Evolutionary conservation across 2,888 invertebrate species (phyloP), one percentile per base, ranked within the genome.

Genomic region (Orchesellides sinensis): DNA sequence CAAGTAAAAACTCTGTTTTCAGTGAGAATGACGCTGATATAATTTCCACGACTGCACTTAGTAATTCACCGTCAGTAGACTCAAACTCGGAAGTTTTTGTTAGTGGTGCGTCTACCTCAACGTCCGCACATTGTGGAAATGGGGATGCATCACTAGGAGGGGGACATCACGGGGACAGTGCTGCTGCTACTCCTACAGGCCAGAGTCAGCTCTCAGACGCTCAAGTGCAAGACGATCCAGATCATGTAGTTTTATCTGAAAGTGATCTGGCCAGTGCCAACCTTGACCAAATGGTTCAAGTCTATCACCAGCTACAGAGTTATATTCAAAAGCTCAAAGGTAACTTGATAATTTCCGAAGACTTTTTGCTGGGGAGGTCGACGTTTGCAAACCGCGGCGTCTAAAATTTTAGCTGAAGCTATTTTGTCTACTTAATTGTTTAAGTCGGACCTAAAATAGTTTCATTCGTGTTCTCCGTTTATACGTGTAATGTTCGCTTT

Each of bases 81-180:
- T 77, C 77, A n/a, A 77, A 77, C 59, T 77, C 77, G 12, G 77
- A 77, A 77, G 77, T 77, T 68, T 77, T 77, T 77, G 19, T 77
- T 19, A 77, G 77, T 77, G 77, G 77, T 77, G 77, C 77, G 54
- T 77, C 75, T 6, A 75, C 75, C 1, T 66, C 77, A 27, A 77
- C 77, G 29, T 68, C 68, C 17, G 66, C 77, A 59, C 66, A 56
- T 68, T 77, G 77, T 68, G 77, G 77, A 1, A 77, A 77, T 56
- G 77, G 77, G 54, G 77, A 77, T 12, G 21, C 68, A 23, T 45
- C 66, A 19, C n/a, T 70, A 14, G 40, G 40, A 5, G 54, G 29
- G 8, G 75, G 75, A 14, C 54, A 40, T 59, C 75, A 66, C 19
- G 63, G 63, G n/a, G 65, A 10, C 25, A 32, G 68, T 14, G 47